A percentile compares a stretch with the other conserved stretches of the same genome.
Evolutionary conservation across 2,888 invertebrate genomes (phyloP).

Genomic region (Folsomia manolachei): DNA sequence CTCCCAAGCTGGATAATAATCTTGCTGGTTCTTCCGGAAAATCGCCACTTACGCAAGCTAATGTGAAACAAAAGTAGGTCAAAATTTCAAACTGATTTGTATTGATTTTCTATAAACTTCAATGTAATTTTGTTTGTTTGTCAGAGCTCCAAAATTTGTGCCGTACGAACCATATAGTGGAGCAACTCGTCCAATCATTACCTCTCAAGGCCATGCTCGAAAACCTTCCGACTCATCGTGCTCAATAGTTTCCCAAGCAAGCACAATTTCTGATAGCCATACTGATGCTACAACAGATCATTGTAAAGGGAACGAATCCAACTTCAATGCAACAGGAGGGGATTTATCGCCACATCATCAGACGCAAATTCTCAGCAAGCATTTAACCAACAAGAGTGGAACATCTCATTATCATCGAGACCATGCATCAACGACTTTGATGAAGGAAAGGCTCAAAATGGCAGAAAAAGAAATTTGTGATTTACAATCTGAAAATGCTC

Average conservation of each 20-base stretch:
- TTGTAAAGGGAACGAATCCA: neutral
- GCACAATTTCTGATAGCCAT: neutral
- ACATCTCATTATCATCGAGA: neutral
- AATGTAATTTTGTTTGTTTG: neutral
- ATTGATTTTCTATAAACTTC: neutral
- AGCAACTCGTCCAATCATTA: constrained; percentile 45
- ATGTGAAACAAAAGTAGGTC: constrained; percentile 23
- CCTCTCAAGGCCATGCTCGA: constrained; percentile 21
- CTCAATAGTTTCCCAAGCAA: constrained; percentile 11
- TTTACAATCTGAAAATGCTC: constrained; percentile 44
- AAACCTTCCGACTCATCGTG: constrained; percentile 32
- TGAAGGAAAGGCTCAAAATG: constrained; percentile 48
- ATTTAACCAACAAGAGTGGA: neutral
- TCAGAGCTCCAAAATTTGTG: constrained; percentile 48
- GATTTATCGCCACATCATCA: too few species aligned
- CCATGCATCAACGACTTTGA: neutral
- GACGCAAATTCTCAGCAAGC: too few species aligned
- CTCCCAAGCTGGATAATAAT: constrained; percentile 6
- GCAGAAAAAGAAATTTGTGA: constrained; percentile 48
- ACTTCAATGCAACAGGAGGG: too few species aligned
- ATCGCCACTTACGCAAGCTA: neutral
- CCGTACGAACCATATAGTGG: constrained; percentile 50
- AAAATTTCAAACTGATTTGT: constrained; percentile 3
- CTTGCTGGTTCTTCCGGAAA: neutral
- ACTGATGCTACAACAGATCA: neutral